phyloP scores from a whole-genome alignment of 2,797 vertebrate species.

The Holocentrus rufus region DNA sequence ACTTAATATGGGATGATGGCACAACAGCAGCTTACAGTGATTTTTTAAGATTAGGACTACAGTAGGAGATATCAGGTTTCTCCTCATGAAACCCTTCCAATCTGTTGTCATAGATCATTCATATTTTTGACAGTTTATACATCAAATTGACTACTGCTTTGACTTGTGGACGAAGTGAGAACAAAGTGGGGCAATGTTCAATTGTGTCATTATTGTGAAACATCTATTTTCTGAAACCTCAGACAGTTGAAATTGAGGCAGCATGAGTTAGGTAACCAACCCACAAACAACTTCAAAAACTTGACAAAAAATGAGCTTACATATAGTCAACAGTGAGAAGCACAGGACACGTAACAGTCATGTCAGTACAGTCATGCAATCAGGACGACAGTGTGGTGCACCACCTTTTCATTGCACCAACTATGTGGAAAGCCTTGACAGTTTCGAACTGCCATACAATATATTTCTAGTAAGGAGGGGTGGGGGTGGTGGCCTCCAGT shows the following conservation, averaged over 20 bases:
- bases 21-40: constrained; percentile 29
- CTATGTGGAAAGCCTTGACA: no score
- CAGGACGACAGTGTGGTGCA: not conserved
- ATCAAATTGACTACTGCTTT: constrained; percentile 22
- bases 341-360: no score
- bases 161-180: constrained; percentile 4
- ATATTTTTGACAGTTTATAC: constrained; percentile 8
- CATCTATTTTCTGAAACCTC: not conserved
- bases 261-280: not conserved
- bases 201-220: not conserved
- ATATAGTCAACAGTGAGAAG: no score
- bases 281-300: no score
- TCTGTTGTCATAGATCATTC: constrained; percentile 30
- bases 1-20: constrained; percentile 31
- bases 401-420: not conserved
- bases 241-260: not conserved
- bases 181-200: not conserved
- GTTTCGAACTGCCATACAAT: no score
- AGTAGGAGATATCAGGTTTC: constrained; percentile 27
- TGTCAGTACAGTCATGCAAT: no score
- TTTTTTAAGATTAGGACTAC: constrained; percentile 34
- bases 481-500: constrained; percentile 23
- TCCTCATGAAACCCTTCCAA: not conserved
- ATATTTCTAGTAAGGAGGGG: no score
- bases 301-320: no score